Evolutionary conservation across 1,140 invertebrate species (phyloP).

Genomic region (Habropoda laboriosa): DNA sequence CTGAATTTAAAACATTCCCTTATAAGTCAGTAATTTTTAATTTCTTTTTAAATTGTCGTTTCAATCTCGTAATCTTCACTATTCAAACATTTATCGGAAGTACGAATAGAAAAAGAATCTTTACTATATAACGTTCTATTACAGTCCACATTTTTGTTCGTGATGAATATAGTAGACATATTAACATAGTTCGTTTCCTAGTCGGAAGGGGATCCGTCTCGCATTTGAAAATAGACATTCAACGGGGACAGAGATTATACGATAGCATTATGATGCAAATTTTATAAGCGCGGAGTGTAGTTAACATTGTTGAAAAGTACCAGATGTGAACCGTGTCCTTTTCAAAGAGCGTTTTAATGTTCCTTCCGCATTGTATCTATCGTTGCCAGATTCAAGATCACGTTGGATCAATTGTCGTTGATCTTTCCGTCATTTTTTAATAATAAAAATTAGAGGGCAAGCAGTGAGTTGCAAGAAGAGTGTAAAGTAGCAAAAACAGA

Average conservation of each 20-base stretch:
- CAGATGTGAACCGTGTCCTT: conserved; percentile 3
- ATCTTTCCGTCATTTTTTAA: neutral
- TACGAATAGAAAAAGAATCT: too few species aligned
- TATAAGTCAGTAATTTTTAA: too few species aligned
- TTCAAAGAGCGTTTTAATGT: neutral
- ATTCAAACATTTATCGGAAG: too few species aligned
- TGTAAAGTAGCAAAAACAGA: too few species aligned
- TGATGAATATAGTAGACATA: neutral
- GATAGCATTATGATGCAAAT: conserved; percentile 7
- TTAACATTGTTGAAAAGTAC: neutral
- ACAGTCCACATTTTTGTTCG: neutral
- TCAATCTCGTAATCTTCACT: too few species aligned
- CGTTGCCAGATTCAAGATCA: neutral
- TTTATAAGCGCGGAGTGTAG: conserved; percentile 7
- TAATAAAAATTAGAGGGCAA: too few species aligned
- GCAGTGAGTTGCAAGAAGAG: too few species aligned
- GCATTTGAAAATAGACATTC: neutral
- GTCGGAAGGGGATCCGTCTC: neutral
- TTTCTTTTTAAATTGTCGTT: too few species aligned
- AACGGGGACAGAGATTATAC: neutral
- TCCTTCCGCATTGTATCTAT: neutral
- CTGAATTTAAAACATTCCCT: too few species aligned
- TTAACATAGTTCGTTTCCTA: neutral
- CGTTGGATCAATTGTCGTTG: neutral
- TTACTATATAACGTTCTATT: too few species aligned